Conservation (phyloP, 2,797 vertebrate genomes). For the Chelon auratus region DNA sequence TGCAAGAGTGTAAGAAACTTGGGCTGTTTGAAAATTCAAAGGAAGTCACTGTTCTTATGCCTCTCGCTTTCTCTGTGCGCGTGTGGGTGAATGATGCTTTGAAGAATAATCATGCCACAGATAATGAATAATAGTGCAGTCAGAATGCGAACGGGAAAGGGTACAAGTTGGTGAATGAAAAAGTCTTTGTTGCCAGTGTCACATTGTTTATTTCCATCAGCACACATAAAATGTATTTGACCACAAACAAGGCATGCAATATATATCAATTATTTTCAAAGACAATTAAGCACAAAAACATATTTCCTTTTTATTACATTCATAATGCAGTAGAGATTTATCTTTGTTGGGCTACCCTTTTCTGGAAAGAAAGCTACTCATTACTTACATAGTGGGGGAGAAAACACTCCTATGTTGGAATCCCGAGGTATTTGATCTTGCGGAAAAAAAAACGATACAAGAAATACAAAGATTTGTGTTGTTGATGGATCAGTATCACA, state of each 20-base stretch:
- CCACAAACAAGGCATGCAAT: slow-evolving; percentile 47
- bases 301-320: slow-evolving; percentile 8
- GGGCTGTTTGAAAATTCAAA: background rate
- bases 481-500: slow-evolving; percentile 2
- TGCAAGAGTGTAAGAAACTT: background rate
- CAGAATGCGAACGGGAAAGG: background rate
- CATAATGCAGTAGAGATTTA: background rate
- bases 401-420: background rate
- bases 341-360: background rate
- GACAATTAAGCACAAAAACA: background rate
- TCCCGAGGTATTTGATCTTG: background rate
- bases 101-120: background rate
- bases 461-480: background rate
- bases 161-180: slow-evolving; percentile 1
- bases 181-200: background rate
- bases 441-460: slow-evolving; percentile 4
- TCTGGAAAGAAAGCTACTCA: background rate
- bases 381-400: background rate
- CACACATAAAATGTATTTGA: background rate
- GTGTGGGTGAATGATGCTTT: background rate
- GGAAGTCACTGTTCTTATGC: background rate
- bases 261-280: background rate
- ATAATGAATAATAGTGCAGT: background rate
- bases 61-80: background rate
- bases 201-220: slow-evolving; percentile 49